Evolutionary conservation across 1,140 invertebrate genomes (phyloP).

Genomic region (Pygmarrhopalites habei): DNA sequence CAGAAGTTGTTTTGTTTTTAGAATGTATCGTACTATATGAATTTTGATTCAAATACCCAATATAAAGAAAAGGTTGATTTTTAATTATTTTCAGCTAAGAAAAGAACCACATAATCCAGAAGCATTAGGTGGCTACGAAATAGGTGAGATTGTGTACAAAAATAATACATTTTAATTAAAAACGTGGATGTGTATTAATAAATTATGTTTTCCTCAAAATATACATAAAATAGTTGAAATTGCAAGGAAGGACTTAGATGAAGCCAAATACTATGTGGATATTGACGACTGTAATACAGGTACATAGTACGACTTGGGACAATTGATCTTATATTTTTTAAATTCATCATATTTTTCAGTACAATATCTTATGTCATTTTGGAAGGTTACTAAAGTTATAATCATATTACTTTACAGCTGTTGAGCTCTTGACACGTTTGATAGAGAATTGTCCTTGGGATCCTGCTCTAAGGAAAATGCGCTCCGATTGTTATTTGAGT

Average conservation of each 20-base stretch:
- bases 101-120: conserved; percentile 70
- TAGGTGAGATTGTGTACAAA: conserved; percentile 55
- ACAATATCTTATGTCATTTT: too few relatives aligned
- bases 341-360: too few relatives aligned
- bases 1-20: too few relatives aligned
- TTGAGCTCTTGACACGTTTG: conserved; percentile 60
- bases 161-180: conserved; percentile 22
- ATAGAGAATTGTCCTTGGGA: conserved; percentile 90
- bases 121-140: conserved; percentile 56
- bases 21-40: too few relatives aligned
- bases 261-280: conserved; percentile 59
- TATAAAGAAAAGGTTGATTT: too few relatives aligned
- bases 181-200: not conserved
- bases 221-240: conserved; percentile 58
- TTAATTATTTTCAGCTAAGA: conserved; percentile 52
- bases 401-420: too few relatives aligned
- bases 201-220: conserved; percentile 54
- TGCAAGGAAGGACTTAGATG: conserved; percentile 57
- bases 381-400: too few relatives aligned
- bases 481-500: conserved; percentile 75
- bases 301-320: too few relatives aligned
- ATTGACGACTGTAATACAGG: conserved; percentile 59
- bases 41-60: too few relatives aligned
- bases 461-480: conserved; percentile 66
- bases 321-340: too few relatives aligned